These are phyloP conservation scores for Wasmannia auropunctata DNA, from an alignment of 1,140 invertebrate genomes.

Conservation along the genomic window DNA sequence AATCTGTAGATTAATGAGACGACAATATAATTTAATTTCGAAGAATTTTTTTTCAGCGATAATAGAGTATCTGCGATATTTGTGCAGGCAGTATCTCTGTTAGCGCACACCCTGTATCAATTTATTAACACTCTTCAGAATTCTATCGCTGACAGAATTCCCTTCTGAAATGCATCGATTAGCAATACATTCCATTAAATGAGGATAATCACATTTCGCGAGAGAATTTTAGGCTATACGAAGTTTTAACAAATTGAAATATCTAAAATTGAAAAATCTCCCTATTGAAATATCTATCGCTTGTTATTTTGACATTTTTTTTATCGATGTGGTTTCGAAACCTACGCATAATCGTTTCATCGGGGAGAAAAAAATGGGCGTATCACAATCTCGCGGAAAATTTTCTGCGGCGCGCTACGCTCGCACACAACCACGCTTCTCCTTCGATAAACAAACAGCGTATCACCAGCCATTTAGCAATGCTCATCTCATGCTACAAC, in stretches of 20 bases:
- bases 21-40: not conserved
- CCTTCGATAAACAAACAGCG: constrained; percentile 46
- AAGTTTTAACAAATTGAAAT: not conserved
- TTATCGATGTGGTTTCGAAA: not conserved
- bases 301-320: not conserved
- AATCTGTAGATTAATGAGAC: not conserved
- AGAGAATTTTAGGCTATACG: not conserved
- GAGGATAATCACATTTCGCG: not conserved
- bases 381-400: constrained; percentile 25
- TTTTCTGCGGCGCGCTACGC: not conserved
- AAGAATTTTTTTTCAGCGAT: not conserved
- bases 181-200: not conserved
- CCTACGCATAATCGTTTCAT: not conserved
- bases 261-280: no score
- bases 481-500: not conserved
- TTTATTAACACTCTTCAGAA: no score
- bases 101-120: no score
- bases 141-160: no score
- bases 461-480: constrained; percentile 38
- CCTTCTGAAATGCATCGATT: no score
- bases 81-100: not conserved
- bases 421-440: not conserved
- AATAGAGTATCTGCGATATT: not conserved
- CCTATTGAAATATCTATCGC: not conserved
- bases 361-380: not conserved